Evolutionary conservation across 1,140 invertebrate species (phyloP).

Genomic region (Nymphalis io): DNA sequence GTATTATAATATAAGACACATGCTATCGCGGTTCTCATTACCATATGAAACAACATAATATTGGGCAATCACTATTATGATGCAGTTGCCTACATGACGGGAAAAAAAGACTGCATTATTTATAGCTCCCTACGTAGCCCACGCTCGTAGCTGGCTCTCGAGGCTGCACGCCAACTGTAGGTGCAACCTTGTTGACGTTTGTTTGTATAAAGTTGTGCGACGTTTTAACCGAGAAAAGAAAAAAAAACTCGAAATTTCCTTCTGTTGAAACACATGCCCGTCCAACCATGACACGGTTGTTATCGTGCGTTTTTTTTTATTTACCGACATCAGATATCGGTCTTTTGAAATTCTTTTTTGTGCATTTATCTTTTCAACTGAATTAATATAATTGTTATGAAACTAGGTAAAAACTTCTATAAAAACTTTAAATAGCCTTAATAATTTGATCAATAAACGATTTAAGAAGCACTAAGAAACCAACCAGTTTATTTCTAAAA

Average conservation of each 20-base stretch:
- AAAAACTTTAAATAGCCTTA: no score
- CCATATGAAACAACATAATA: slow-evolving; percentile 25
- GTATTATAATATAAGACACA: no score
- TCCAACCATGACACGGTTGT: slow-evolving; percentile 12
- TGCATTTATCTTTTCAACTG: neutral
- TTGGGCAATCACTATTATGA: slow-evolving; percentile 26
- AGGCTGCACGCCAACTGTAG: slow-evolving; percentile 25
- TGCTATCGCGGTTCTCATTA: neutral
- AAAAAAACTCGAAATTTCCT: slow-evolving; percentile 26
- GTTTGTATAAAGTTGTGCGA: slow-evolving; percentile 22
- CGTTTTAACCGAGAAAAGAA: slow-evolving; percentile 15
- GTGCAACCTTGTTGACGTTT: slow-evolving; percentile 21
- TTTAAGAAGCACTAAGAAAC: no score
- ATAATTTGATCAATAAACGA: no score
- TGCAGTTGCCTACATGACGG: slow-evolving; percentile 22
- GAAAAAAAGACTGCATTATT: slow-evolving; percentile 23
- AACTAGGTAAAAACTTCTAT: neutral
- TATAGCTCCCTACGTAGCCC: slow-evolving; percentile 18
- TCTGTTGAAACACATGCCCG: slow-evolving; percentile 20
- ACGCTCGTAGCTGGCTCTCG: slow-evolving; percentile 23
- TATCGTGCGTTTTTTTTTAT: slow-evolving; percentile 5
- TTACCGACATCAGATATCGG: neutral
- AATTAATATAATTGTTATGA: slow-evolving; percentile 1
- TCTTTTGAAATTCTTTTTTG: slow-evolving; percentile 4
- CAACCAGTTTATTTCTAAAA: no score